phyloP scores from a whole-genome alignment of 2,888 invertebrate species.

The Anticlea derivata region DNA sequence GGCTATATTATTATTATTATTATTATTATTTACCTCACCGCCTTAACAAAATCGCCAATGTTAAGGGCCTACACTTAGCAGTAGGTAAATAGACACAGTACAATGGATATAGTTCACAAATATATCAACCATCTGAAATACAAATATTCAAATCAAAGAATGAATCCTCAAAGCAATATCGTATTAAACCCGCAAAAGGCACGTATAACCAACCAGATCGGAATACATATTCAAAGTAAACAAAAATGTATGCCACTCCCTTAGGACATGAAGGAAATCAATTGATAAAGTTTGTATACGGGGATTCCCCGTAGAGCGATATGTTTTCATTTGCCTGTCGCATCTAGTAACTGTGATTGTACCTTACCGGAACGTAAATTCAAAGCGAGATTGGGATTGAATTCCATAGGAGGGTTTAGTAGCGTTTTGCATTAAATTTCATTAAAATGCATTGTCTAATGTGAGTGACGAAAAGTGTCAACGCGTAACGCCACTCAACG shows the following conservation, averaged over 20 bases:
- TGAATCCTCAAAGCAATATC: slow-evolving; percentile 3
- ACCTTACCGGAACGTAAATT: slow-evolving; percentile 42
- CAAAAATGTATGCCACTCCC: slow-evolving; percentile 49
- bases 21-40: too few relatives aligned
- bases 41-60: not conserved
- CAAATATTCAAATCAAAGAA: not conserved
- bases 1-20: too few relatives aligned
- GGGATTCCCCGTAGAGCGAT: slow-evolving; percentile 54
- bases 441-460: too few relatives aligned
- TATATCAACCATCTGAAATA: not conserved
- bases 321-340: slow-evolving; percentile 65
- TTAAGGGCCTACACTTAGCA: too few relatives aligned
- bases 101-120: too few relatives aligned
- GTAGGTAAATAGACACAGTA: too few relatives aligned
- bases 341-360: slow-evolving; percentile 50
- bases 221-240: slow-evolving; percentile 46
- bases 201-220: slow-evolving; percentile 15
- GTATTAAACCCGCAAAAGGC: slow-evolving; percentile 18
- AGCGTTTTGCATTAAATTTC: slow-evolving; percentile 15
- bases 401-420: slow-evolving; percentile 4
- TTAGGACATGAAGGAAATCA: slow-evolving; percentile 56
- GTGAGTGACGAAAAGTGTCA: too few relatives aligned
- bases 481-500: too few relatives aligned
- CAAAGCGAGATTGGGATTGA: slow-evolving; percentile 28
- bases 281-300: slow-evolving; percentile 64